A percentile compares a stretch with the other conserved stretches of the same genome.
Evolutionary conservation across 2,797 vertebrate genomes (phyloP).

Genomic region (Erpetoichthys calabaricus): DNA sequence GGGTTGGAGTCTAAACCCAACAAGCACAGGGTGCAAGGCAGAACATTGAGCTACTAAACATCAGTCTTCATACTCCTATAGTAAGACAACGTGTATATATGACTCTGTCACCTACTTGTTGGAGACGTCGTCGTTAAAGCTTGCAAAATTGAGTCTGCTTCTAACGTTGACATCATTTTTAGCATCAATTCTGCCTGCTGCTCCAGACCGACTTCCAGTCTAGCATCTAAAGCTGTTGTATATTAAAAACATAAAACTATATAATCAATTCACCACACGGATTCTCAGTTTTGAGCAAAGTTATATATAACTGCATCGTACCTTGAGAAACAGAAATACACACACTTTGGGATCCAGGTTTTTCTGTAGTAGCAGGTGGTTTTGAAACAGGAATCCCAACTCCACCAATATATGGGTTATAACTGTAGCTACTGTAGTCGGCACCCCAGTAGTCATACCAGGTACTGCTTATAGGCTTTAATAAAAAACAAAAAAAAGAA

Average conservation of each 20-base stretch:
- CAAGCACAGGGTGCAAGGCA: no score
- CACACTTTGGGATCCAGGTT: slow-evolving; percentile 85
- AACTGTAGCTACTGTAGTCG: slow-evolving; percentile 91
- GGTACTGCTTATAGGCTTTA: slow-evolving; percentile 92
- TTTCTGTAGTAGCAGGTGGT: slow-evolving; percentile 71
- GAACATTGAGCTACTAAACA: no score
- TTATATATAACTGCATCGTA: slow-evolving; percentile 28
- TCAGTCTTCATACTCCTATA: no score
- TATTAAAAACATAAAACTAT: slow-evolving; percentile 1
- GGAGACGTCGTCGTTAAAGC: slow-evolving; percentile 84
- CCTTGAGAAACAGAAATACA: slow-evolving; percentile 92
- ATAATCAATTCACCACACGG: background rate
- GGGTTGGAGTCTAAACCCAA: no score
- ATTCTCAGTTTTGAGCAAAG: background rate
- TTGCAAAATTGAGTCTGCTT: slow-evolving; percentile 92
- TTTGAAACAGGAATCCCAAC: slow-evolving; percentile 91
- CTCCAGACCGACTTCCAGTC: slow-evolving; percentile 90
- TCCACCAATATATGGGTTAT: slow-evolving; percentile 89
- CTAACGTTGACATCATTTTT: slow-evolving; percentile 97
- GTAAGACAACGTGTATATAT: no score
- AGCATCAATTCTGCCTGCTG: slow-evolving; percentile 97
- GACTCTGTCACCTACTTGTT: slow-evolving; percentile 48
- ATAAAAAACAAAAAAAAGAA: background rate
- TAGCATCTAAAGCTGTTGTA: slow-evolving; percentile 76
- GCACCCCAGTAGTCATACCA: slow-evolving; percentile 99